Evolutionary conservation across 2,888 invertebrate species (phyloP), one percentile per base, ranked within the genome.

Genomic region (Rotaria socialis): DNA sequence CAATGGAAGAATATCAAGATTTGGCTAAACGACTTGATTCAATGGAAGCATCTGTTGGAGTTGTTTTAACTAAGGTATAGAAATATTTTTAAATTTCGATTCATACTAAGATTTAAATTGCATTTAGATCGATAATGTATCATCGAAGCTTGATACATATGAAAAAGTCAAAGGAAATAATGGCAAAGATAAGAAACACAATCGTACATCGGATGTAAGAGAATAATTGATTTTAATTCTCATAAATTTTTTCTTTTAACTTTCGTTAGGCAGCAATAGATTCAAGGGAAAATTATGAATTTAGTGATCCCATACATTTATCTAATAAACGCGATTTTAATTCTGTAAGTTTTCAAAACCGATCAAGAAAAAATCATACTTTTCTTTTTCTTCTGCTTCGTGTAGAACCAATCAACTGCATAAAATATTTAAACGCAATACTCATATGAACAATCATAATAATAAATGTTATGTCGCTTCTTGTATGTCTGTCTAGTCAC

Each of bases 21-120:
- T 84, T 91, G 84, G 88, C 89, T 41, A 88, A 89, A 43, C 89
- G 90, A 50, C 90, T 91, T 60, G 90, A 91, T 87, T 88, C 90
- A 85, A 89, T 91, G 89, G 91, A 91, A 87, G 88, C 89, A 86
- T 89, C 90, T 41, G 89, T 91, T 58, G 89, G 89, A 60, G 88
- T 88, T 84, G 90, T 91, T 85, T 90, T 91, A 14, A 88, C n/a
- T 22, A 43, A 84, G 84, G 87, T 85, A 87, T 67, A 19, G 7
- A 67, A 27, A 67, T 16, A 67, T 35, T 7, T 16, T 60, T 60
- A 35, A 27, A 35, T 22, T 55, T 5, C 16, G 16, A 16, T 55
- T 55, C 16, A 22, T 55, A 22, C 10, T 55, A 55, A 4, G 5
- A 55, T 6, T 55, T 22, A 22, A 22, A 22, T 55, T 50, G 50